These are phyloP conservation scores for Spatula clypeata DNA, from an alignment of 2,797 vertebrate genomes.

Conservation along the genomic window DNA sequence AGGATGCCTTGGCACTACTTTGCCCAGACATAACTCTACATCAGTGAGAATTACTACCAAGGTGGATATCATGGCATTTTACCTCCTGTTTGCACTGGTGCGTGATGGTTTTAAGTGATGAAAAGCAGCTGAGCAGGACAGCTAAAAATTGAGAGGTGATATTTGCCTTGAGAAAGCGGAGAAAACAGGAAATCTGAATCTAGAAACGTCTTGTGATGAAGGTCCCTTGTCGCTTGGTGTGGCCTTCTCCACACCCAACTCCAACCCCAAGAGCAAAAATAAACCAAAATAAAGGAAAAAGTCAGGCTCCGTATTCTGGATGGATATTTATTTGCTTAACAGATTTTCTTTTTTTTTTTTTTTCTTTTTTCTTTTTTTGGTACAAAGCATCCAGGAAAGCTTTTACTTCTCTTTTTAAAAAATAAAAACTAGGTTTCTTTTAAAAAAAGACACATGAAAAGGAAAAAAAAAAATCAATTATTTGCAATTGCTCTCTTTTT, in stretches of 20 bases:
- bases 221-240: fast-evolving
- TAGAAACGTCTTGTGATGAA: not conserved
- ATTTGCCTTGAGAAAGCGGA: not conserved
- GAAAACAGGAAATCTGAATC: not conserved
- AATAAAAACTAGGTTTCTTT: conserved; percentile 87
- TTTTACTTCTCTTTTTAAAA: conserved; percentile 87
- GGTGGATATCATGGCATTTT: not conserved
- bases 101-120: not conserved
- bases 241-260: conserved; percentile 13
- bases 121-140: not conserved
- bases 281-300: conserved; percentile 60
- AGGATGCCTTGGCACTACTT: not conserved
- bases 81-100: not conserved
- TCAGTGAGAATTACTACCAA: not conserved
- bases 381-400: conserved; percentile 96
- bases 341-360: conserved; percentile 44
- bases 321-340: conserved; percentile 77
- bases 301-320: conserved; percentile 79
- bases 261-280: conserved; percentile 46
- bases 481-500: conserved; percentile 84
- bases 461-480: conserved; percentile 65
- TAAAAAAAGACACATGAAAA: conserved; percentile 72
- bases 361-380: conserved; percentile 84
- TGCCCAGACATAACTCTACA: not conserved
- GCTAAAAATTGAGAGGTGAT: not conserved